Evolutionary conservation across 2,888 invertebrate species (phyloP).

Genomic region (Tenodera sinensis): DNA sequence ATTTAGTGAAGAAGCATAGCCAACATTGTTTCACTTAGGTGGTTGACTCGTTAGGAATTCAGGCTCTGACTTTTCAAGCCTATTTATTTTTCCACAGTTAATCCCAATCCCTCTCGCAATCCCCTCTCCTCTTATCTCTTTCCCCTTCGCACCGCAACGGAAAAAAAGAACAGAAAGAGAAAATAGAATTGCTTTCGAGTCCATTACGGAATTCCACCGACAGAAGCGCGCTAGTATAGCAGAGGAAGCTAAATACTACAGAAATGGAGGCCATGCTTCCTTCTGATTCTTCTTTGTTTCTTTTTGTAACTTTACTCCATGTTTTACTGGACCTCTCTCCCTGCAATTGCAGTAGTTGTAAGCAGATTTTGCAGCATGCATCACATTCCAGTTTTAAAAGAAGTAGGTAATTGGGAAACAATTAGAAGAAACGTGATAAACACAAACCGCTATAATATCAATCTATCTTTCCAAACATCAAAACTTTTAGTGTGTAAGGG

Average conservation of each 20-base stretch:
- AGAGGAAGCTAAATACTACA: neutral
- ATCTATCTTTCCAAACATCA: no score
- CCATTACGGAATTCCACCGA: slow-evolving; percentile 10
- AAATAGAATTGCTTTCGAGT: neutral
- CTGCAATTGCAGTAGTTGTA: neutral
- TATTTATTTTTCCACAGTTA: neutral
- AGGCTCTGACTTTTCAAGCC: neutral
- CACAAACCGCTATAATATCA: no score
- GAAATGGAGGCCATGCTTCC: neutral
- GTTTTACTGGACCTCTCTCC: no score
- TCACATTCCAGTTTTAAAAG: neutral
- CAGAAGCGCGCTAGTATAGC: neutral
- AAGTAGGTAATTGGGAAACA: no score
- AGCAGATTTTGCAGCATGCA: neutral
- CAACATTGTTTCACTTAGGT: neutral
- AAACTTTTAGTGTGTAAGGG: no score
- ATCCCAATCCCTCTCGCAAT: neutral
- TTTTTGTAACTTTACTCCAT: neutral
- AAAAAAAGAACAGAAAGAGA: neutral
- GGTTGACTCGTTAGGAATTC: neutral
- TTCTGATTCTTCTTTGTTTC: neutral
- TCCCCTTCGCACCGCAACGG: neutral
- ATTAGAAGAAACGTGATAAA: no score
- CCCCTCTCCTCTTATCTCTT: neutral
- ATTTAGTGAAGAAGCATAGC: neutral